phyloP scores from a whole-genome alignment of 1,140 invertebrate genomes.

The Papilio helenus region DNA sequence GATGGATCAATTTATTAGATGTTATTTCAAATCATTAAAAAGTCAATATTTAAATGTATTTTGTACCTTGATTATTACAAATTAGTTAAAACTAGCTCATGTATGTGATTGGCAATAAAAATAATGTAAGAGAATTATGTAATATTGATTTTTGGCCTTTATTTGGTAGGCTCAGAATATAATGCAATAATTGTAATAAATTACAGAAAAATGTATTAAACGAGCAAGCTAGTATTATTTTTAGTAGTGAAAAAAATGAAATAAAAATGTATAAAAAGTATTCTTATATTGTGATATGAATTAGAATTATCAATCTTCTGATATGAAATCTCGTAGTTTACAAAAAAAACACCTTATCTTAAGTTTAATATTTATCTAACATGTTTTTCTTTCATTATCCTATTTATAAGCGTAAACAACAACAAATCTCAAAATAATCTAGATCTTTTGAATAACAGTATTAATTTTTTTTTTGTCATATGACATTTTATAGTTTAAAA shows the following conservation, averaged over 20 bases:
- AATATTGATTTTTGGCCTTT: no score
- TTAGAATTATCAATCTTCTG: background rate
- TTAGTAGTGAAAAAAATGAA: background rate
- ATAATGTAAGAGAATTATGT: no score
- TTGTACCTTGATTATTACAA: background rate
- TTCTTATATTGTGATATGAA: background rate
- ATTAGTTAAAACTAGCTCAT: background rate
- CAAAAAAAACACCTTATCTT: background rate
- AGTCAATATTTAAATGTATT: background rate
- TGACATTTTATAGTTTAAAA: background rate
- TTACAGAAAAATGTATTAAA: no score
- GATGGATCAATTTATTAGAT: background rate
- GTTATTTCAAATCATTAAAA: background rate
- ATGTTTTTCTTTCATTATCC: background rate
- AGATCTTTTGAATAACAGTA: slow-evolving; percentile 6
- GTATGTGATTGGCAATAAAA: no score
- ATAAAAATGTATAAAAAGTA: background rate
- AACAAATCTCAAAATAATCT: background rate
- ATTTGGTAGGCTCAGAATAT: no score
- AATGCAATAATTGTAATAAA: no score
- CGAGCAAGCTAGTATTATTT: background rate
- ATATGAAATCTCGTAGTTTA: slow-evolving; percentile 1
- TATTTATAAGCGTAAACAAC: background rate
- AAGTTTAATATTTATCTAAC: background rate
- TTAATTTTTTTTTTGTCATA: slow-evolving; percentile 22